Conservation (phyloP, 2,888 invertebrate genomes). For the Pyralis farinalis region DNA sequence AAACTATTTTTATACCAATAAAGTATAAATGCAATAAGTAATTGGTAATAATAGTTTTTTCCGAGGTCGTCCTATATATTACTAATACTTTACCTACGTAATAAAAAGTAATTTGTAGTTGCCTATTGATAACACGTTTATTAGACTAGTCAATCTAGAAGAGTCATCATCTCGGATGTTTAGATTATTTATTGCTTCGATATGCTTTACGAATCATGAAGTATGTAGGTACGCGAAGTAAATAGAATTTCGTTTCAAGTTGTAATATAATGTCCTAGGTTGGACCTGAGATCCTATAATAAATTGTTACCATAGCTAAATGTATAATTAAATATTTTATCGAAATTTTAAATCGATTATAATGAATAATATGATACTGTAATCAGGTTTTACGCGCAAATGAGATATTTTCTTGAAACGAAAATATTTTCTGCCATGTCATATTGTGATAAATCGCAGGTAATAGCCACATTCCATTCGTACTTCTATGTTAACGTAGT, state of each 20-base stretch:
- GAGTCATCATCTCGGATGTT: conserved; percentile 57
- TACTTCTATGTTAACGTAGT: conserved; percentile 56
- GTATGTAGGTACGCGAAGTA: conserved; percentile 2
- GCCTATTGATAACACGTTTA: conserved; percentile 27
- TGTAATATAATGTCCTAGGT: not conserved
- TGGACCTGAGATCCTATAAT: conserved; percentile 36
- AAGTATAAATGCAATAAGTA: conserved; percentile 28
- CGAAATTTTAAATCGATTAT: conserved; percentile 25
- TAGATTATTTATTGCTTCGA: conserved; percentile 67
- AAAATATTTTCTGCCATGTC: conserved; percentile 58
- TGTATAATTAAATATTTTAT: conserved; percentile 47
- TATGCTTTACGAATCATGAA: conserved; percentile 4
- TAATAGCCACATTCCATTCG: conserved; percentile 57
- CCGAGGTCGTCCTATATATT: conserved; percentile 8
- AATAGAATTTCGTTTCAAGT: not conserved
- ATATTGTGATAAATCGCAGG: conserved; percentile 65
- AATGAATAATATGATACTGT: conserved; percentile 16
- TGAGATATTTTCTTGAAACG: conserved; percentile 35
- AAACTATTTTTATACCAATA: conserved; percentile 33
- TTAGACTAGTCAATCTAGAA: conserved; percentile 77
- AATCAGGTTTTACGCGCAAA: conserved; percentile 21
- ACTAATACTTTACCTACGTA: conserved; percentile 23
- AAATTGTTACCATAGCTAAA: conserved; percentile 73
- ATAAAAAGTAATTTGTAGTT: conserved; percentile 23
- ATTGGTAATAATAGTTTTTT: conserved; percentile 16